Percentiles rank a stretch among this genome's conserved stretches.
Evolutionary conservation across 2,113 vertebrate genomes (phyloP).

Genomic region (Ceyx cyanopectus): DNA sequence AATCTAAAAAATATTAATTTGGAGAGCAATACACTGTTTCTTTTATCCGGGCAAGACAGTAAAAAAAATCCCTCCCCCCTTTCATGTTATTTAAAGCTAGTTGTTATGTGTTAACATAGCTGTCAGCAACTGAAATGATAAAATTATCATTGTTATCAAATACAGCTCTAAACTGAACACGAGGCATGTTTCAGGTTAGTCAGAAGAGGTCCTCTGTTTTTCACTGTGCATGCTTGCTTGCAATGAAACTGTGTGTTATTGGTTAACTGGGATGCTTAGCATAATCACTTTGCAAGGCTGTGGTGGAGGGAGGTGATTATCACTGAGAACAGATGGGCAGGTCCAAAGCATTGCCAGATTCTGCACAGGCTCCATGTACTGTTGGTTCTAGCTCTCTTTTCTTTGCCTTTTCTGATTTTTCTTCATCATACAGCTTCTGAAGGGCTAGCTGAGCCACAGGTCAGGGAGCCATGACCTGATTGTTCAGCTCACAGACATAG

Average conservation of each 20-base stretch:
- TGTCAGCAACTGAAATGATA: slow-evolving; percentile 19
- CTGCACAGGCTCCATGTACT: slow-evolving; percentile 76
- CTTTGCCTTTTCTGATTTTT: slow-evolving; percentile 55
- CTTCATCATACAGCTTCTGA: slow-evolving; percentile 25
- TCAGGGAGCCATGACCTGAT: slow-evolving; percentile 59
- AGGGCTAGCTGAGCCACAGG: slow-evolving; percentile 60
- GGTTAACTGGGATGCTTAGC: slow-evolving; percentile 87
- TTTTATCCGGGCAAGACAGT: not conserved
- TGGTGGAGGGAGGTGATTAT: slow-evolving; percentile 90
- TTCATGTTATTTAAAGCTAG: not conserved
- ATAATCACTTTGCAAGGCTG: slow-evolving; percentile 89
- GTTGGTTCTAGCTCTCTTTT: slow-evolving; percentile 72
- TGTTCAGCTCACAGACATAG: slow-evolving; percentile 64
- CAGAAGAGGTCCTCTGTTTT: slow-evolving; percentile 81
- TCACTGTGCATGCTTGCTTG: slow-evolving; percentile 71
- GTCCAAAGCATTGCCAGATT: slow-evolving; percentile 84
- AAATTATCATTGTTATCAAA: slow-evolving; percentile 36
- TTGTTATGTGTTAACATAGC: not conserved
- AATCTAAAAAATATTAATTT: not conserved
- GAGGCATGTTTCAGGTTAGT: slow-evolving; percentile 71
- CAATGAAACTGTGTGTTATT: slow-evolving; percentile 83
- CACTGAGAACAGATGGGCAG: slow-evolving; percentile 89
- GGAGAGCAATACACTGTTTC: not conserved
- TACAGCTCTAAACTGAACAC: slow-evolving; percentile 38
- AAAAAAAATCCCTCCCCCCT: not conserved